Evolutionary conservation across 2,888 invertebrate genomes (phyloP).

Genomic region (Melanophora roralis): DNA sequence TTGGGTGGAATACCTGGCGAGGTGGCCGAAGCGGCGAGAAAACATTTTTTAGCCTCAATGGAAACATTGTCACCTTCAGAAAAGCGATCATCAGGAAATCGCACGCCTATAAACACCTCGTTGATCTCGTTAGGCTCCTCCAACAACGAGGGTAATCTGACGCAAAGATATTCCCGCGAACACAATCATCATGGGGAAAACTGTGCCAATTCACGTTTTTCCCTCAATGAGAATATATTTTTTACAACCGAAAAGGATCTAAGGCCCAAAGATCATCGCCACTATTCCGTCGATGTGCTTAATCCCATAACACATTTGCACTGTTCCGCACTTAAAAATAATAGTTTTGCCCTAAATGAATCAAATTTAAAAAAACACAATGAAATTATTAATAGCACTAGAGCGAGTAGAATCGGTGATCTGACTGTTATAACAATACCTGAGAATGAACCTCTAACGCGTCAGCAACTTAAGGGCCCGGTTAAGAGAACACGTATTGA

Average conservation of each 20-base stretch:
- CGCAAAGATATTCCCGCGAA: slow-evolving; percentile 69
- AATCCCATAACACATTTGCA: slow-evolving; percentile 70
- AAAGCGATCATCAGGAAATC: slow-evolving; percentile 68
- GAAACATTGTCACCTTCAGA: slow-evolving; percentile 76
- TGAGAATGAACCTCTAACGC: slow-evolving; percentile 65
- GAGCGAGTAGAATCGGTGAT: background rate
- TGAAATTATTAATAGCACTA: slow-evolving; percentile 42
- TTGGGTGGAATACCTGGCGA: slow-evolving; percentile 68
- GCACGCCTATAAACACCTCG: slow-evolving; percentile 63
- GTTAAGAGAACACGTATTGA: slow-evolving; percentile 67
- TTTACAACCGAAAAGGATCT: slow-evolving; percentile 68
- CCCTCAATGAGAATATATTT: slow-evolving; percentile 75
- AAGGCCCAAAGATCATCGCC: slow-evolving; percentile 69
- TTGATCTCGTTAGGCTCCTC: slow-evolving; percentile 68
- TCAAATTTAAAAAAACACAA: slow-evolving; percentile 67
- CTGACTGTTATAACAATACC: slow-evolving; percentile 71
- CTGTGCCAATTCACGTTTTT: slow-evolving; percentile 73
- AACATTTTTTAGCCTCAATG: slow-evolving; percentile 73
- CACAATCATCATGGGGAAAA: slow-evolving; percentile 65
- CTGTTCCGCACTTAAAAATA: slow-evolving; percentile 67
- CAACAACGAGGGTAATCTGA: slow-evolving; percentile 69
- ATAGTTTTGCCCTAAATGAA: slow-evolving; percentile 69
- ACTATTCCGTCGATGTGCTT: slow-evolving; percentile 74
- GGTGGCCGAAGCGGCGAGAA: slow-evolving; percentile 66
- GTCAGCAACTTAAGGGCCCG: slow-evolving; percentile 56